phyloP scores from a whole-genome alignment of 2,797 vertebrate species.

The Selene dorsalis region DNA sequence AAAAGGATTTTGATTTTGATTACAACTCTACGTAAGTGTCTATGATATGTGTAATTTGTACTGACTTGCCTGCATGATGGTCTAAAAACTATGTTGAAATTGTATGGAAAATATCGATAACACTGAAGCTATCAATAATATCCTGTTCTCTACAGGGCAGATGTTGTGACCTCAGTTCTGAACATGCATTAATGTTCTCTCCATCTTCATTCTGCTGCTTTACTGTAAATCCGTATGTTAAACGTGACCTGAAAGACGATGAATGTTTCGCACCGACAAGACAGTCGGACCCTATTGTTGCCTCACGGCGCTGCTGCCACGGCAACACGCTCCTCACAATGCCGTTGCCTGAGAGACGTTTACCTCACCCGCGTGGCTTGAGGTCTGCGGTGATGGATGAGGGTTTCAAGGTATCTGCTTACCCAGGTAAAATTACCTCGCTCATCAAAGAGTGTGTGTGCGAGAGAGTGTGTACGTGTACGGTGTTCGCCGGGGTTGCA shows the following conservation, averaged over 20 bases:
- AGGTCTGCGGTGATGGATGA: constrained; percentile 62
- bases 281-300: constrained; percentile 35
- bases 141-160: neutral
- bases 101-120: neutral
- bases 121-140: neutral
- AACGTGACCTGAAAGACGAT: constrained; percentile 12
- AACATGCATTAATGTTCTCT: neutral
- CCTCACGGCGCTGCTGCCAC: constrained; percentile 28
- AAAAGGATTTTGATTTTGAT: constrained; percentile 19
- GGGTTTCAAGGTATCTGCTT: constrained; percentile 69
- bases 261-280: constrained; percentile 17
- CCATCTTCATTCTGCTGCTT: neutral
- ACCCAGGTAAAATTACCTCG: constrained; percentile 76
- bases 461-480: constrained; percentile 27
- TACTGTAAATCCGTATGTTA: neutral
- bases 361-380: constrained; percentile 47
- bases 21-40: neutral
- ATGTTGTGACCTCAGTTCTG: constrained; percentile 2
- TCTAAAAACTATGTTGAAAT: neutral
- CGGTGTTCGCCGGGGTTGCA: constrained; percentile 50
- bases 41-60: neutral
- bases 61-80: neutral
- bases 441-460: constrained; percentile 51
- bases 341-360: constrained; percentile 66
- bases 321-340: constrained; percentile 36